phyloP scores from a whole-genome alignment of 35 echinoderm and acorn worm species.

The Chiridota heheva region DNA sequence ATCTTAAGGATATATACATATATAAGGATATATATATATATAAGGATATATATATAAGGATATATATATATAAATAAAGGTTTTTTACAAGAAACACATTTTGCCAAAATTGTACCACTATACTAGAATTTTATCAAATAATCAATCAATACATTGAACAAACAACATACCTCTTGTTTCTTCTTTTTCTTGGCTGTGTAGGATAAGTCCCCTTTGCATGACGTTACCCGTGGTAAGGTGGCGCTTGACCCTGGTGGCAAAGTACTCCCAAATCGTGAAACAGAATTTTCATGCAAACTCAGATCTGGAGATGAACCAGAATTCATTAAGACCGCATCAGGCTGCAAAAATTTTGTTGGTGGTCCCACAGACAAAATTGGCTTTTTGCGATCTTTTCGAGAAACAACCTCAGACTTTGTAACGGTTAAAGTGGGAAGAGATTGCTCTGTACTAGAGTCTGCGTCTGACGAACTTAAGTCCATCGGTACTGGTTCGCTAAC shows the following conservation, averaged over 20 bases:
- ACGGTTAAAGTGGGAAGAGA: slow-evolving; percentile 37
- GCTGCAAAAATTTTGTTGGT: slow-evolving; percentile 28
- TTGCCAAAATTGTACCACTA: no score
- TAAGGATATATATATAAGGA: no score
- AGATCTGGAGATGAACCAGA: slow-evolving; percentile 38
- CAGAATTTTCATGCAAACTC: slow-evolving; percentile 19
- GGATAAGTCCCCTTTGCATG: slow-evolving; percentile 27
- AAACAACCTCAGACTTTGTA: slow-evolving; percentile 23
- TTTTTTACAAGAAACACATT: no score
- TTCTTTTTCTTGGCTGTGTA: slow-evolving; percentile 34
- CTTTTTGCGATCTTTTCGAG: slow-evolving; percentile 25
- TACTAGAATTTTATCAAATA: no score
- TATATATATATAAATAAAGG: no score
- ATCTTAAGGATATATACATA: no score
- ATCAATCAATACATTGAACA: no score
- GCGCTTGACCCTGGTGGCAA: slow-evolving; percentile 28
- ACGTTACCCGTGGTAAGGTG: slow-evolving; percentile 29
- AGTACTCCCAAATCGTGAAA: slow-evolving; percentile 16
- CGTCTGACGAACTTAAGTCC: background rate
- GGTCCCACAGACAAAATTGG: slow-evolving; percentile 18
- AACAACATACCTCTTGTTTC: slow-evolving; percentile 38
- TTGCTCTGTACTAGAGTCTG: slow-evolving; percentile 25
- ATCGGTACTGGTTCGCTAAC: slow-evolving; percentile 35
- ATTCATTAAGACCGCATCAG: slow-evolving; percentile 11
- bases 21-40: no score